Base-by-base conservation (phyloP, 2,797 vertebrate species). In the Okamejei kenojei region DNA sequence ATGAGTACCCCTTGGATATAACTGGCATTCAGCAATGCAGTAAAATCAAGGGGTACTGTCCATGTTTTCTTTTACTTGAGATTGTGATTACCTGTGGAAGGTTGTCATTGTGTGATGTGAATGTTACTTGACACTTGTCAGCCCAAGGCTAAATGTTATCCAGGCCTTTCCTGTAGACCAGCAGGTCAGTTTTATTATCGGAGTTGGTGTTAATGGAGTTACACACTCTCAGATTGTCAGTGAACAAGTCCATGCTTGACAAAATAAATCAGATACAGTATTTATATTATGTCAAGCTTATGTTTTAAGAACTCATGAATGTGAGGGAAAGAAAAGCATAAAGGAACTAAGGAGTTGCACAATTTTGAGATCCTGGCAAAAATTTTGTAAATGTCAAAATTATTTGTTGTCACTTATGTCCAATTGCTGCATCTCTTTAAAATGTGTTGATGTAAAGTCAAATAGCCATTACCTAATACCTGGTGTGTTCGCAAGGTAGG, bases 91-190 rank as follows among this genome's bases (percentile, higher is more conserved):
- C 84, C 84, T 88, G 63, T 88, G 63, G 61, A 88, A 88, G 61
- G 61, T 68, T 68, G 61, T 68, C 61, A 88, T 88, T 88, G 68
- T 88, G 77, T 78, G 84, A 68, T 88, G 84, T 23, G 63, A 88
- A 35, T 88, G 84, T 88, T 88, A 88, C 61, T 8, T 68, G 84
- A 68, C 84, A 68, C 32, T 35, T 88, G 63, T 68, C 63, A 68
- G 84, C 84, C 84, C 84, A 35, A 88, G 63, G n/a, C 84, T 88
- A 32, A 63, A 88, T 68, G 15, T 68, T 88, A 88, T 88, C 61
- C 61, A 88, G 61, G 84, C 65, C 61, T n/a, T 88, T 23, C 61
- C 84, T 86, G 61, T 32, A 65, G 17, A 2, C 84, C 17, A 15
- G n/a, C 81, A 84, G 81, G 26, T 26, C 54, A 61, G 45, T 84